Percentiles rank a stretch among this genome's conserved stretches.
These are phyloP conservation scores for Acanthococcus lagerstroemiae DNA, from an alignment of 2,888 invertebrate genomes.

Conservation along the genomic window DNA sequence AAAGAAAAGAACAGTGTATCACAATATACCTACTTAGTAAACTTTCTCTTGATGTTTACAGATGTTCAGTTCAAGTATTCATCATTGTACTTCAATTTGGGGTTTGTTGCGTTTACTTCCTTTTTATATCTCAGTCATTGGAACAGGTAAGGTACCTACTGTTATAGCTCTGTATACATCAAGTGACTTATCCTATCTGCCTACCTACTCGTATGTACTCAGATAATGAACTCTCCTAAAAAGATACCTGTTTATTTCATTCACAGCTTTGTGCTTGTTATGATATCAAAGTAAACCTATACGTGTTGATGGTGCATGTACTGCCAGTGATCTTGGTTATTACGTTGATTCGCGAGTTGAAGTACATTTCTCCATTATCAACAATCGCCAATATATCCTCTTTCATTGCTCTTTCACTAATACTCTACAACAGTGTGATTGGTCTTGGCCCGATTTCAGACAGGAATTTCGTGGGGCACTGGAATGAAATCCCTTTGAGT, in stretches of 20 bases:
- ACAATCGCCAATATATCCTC: conserved; percentile 68
- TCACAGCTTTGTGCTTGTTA: conserved; percentile 58
- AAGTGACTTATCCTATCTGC: no score
- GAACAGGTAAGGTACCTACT: conserved; percentile 68
- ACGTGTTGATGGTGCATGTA: conserved; percentile 62
- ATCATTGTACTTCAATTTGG: conserved; percentile 93
- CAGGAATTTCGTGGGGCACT: conserved; percentile 50
- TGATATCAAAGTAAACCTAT: conserved; percentile 46
- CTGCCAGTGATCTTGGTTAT: conserved; percentile 61
- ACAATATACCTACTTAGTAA: no score
- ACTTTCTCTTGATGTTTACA: no score
- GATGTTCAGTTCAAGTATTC: conserved; percentile 65
- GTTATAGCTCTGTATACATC: no score
- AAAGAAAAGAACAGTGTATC: no score
- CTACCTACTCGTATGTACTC: no score
- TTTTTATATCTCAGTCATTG: conserved; percentile 81
- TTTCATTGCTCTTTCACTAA: conserved; percentile 60
- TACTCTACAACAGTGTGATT: conserved; percentile 63
- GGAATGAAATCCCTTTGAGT: conserved; percentile 63
- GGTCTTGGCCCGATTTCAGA: conserved; percentile 56
- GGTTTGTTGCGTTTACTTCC: conserved; percentile 94
- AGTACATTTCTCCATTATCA: conserved; percentile 66
- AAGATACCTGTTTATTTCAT: conserved; percentile 34
- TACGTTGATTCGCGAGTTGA: conserved; percentile 65
- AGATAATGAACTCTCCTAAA: no score